Conservation (phyloP, 2,113 vertebrate species). For the Cyprinodon tularosa region DNA sequence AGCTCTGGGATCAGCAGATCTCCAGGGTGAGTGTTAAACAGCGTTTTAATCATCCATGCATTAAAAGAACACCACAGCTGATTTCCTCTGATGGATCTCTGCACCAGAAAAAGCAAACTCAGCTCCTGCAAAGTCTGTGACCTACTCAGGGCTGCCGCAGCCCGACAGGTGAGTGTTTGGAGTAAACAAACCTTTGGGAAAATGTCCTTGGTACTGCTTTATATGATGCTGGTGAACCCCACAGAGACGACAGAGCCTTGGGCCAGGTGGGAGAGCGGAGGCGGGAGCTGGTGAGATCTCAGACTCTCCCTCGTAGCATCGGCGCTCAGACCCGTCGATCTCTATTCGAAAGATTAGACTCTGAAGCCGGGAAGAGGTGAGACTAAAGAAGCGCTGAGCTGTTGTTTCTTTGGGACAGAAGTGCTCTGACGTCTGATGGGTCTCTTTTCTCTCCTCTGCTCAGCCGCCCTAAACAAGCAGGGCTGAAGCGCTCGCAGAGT, state of each 20-base stretch:
- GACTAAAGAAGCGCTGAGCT: accelerated
- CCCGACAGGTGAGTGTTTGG: slow-evolving; percentile 71
- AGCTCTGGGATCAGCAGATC: slow-evolving; percentile 71
- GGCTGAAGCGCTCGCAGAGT: slow-evolving; percentile 94
- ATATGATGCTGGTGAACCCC: slow-evolving; percentile 22
- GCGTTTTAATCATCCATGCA: background rate
- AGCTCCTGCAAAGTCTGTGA: slow-evolving; percentile 72
- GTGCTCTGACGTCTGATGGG: background rate
- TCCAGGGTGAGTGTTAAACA: slow-evolving; percentile 72
- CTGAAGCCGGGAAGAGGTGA: slow-evolving; percentile 82
- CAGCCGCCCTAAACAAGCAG: slow-evolving; percentile 83
- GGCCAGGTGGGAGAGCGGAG: slow-evolving; percentile 82
- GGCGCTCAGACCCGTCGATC: slow-evolving; percentile 88
- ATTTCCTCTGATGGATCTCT: slow-evolving; percentile 10
- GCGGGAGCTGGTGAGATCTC: slow-evolving; percentile 91
- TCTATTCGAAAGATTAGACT: slow-evolving; percentile 88
- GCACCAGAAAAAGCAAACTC: slow-evolving; percentile 82
- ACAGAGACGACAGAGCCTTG: slow-evolving; percentile 70
- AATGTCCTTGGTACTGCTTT: background rate
- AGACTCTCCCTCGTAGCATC: slow-evolving; percentile 88
- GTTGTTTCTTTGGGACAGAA: background rate
- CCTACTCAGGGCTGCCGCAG: slow-evolving; percentile 71
- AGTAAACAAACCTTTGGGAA: background rate
- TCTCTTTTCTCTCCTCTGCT: background rate
- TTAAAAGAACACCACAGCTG: background rate